phyloP scores from a whole-genome alignment of 64 coral and sea anemone species.

The Pocillopora damicornis region DNA sequence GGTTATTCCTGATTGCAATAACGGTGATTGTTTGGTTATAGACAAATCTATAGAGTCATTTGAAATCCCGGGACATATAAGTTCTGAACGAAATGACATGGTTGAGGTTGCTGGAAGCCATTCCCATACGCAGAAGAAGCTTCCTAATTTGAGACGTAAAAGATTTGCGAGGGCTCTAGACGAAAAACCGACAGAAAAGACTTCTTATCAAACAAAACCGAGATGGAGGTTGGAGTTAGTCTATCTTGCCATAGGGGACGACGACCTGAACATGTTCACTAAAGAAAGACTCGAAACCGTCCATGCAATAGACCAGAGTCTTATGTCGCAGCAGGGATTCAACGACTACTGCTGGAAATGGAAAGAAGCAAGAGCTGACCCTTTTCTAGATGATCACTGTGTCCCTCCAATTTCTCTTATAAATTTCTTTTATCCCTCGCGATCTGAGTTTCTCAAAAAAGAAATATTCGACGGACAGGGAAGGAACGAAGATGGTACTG shows the following conservation, averaged over 20 bases:
- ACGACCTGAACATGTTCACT: constrained; percentile 84
- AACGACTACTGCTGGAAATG: constrained; percentile 79
- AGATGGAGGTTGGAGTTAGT: constrained; percentile 75
- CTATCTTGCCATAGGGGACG: constrained; percentile 66
- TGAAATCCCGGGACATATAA: constrained; percentile 69
- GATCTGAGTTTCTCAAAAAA: neutral
- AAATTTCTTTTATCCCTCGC: constrained; percentile 80
- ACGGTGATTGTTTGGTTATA: neutral
- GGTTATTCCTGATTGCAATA: neutral
- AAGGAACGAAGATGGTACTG: too few relatives aligned
- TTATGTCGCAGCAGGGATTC: constrained; percentile 70
- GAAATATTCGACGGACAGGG: constrained; percentile 60
- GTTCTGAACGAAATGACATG: constrained; percentile 48
- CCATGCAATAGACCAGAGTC: constrained; percentile 68
- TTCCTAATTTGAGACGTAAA: neutral
- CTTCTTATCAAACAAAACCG: constrained; percentile 24
- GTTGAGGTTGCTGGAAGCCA: constrained; percentile 29
- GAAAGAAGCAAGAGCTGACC: constrained; percentile 32
- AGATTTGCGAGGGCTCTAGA: constrained; percentile 30
- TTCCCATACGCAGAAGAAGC: constrained; percentile 2
- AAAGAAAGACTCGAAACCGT: constrained; percentile 65
- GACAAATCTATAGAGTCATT: constrained; percentile 86
- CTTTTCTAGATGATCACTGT: constrained; percentile 59
- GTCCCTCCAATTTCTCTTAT: constrained; percentile 81
- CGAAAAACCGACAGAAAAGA: neutral